Base-by-base conservation (phyloP, 1,140 invertebrate species). In the Diabrotica undecimpunctata region DNA sequence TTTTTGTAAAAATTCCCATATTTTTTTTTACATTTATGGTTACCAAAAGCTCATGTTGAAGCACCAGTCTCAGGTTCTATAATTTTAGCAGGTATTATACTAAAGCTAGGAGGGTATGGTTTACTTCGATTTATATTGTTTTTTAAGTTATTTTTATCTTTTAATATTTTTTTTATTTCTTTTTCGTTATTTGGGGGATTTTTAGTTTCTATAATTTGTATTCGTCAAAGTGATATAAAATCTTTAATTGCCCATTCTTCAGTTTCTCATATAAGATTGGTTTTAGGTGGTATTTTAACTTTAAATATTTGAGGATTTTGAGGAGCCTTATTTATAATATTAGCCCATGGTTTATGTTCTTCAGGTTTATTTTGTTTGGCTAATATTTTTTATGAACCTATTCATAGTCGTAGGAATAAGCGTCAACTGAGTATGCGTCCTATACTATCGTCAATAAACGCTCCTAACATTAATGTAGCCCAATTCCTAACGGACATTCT, bases 21-120 rank as follows among this genome's bases (percentile, higher is more conserved):
- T 88, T 82, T 85, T 79, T n/a, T 84, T 74, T 67, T 87, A 81
- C 87, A 89, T 85, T 81, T 88, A 73, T 89, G 88, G 77, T 78
- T 90, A 60, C 87, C 87, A 58, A 88, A 88, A 62, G 87, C 87
- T 81, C 87, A 89, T 86, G 87, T 90, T 14, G 87, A 90, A 74
- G 86, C 87, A 70, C 86, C 87, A n/a, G 74, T 88, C 76, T 82
- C 81, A 56, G 86, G 86, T 6, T 88, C 87, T 46, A 88, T 89
- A 79, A 84, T 89, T 85, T 86, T 89, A 78, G 87, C 87, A 52
- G 87, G 83, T 0, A 77, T 89, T 78, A 80, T 89, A 75, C 79
- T 89, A 78, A 90, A 89, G 78, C 82, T 89, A 81, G 87, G 86
- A 4, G 84, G 81, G 6, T 87, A 85, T 82, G 86, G 86, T 0